Base-by-base conservation (phyloP, 2,888 invertebrate genomes). In the Mythimna pallens region DNA sequence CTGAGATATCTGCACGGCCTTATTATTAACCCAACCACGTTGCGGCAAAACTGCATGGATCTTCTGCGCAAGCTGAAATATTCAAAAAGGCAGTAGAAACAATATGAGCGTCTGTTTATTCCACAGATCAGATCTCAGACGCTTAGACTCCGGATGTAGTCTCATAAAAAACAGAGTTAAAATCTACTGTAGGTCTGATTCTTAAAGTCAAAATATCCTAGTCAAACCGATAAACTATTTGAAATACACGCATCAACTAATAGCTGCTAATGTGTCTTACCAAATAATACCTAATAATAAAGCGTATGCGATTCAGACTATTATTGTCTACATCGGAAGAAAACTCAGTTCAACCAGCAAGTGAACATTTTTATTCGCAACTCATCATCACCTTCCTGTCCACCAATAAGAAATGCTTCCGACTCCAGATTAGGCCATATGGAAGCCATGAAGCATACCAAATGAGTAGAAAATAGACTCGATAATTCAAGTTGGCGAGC, bases 121-220 rank as follows among this genome's bases (percentile, higher is more conserved):
- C 63, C 20, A 68, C 34, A 22, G 47, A 62, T 47, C 59, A 50
- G 17, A 65, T 69, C 20, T 54, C 68, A n/a, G 50, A 66, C 6
- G 34, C 25, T 1, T 66, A 30, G 6, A 66, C 40, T 25, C n/a
- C 52, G 0, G 40, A 66, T 3, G 3, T 50, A 14, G 22, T 52
- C 7, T 52, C n/a, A 7, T 25, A 69, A 7, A 20, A 25, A 65
- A 65, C 40, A 14, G 52, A 65, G n/a, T 52, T 2, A 25, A 4
- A n/a, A 52, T 6, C 22, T 65, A 68, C 10, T 40, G 36, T 10
- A 36, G 65, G 3, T 36, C 36, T n/a, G 25, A 52, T 25, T 40
- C 50, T 3, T 10, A 14, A 65, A 25, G 8, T 59, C 14, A 14
- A 63, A 30, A 40, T 47, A 67, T 10, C n/a, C 22, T 34, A 25